phyloP scores from a whole-genome alignment of 2,888 invertebrate species.

The Strigamia transsilvanica region DNA sequence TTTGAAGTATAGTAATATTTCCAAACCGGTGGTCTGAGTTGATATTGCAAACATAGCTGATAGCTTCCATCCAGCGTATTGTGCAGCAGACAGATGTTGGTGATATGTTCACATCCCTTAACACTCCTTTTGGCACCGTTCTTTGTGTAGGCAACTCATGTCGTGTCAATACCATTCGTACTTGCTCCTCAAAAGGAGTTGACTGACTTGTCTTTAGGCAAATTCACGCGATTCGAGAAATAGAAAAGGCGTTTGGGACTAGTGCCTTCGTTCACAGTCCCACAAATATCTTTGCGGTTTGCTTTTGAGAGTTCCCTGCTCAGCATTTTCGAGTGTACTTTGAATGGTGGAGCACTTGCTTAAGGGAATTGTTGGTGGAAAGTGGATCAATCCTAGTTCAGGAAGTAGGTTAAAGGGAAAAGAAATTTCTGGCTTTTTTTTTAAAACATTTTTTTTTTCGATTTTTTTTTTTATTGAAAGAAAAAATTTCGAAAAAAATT shows the following conservation, averaged over 20 bases:
- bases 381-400: conserved; percentile 2
- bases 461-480: neutral
- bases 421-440: neutral
- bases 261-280: conserved; percentile 5
- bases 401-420: neutral
- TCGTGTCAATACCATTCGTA: conserved; percentile 23
- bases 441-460: neutral
- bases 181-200: neutral
- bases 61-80: conserved; percentile 14
- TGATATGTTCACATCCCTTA: conserved; percentile 1
- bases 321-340: conserved; percentile 23
- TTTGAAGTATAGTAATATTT: neutral
- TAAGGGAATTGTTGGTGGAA: conserved; percentile 36
- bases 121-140: conserved; percentile 11
- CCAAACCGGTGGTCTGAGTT: neutral
- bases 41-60: neutral
- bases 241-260: conserved; percentile 13
- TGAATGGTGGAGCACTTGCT: conserved; percentile 15
- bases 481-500: neutral
- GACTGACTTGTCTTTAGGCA: conserved; percentile 16
- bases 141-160: neutral
- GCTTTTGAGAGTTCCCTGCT: conserved; percentile 42
- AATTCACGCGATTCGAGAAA: neutral
- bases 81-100: conserved; percentile 1
- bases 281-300: conserved; percentile 31